Percentiles rank a stretch among this genome's conserved stretches.
phyloP scores from a whole-genome alignment of 2,888 invertebrate genomes.

The Listrodromus nycthemerus region DNA sequence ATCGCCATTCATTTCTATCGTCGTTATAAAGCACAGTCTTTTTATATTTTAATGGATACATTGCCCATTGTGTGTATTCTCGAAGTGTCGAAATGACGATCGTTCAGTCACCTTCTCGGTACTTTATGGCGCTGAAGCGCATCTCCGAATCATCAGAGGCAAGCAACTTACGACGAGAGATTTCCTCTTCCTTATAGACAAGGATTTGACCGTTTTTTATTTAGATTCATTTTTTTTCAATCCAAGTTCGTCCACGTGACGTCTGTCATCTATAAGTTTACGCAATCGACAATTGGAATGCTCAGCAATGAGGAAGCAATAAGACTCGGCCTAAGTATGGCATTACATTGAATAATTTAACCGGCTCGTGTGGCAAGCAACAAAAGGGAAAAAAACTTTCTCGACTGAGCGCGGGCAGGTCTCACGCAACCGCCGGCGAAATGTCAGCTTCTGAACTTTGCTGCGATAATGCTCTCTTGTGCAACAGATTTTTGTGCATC shows the following conservation, averaged over 20 bases:
- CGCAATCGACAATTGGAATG: conserved; percentile 1
- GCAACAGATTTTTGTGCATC: conserved; percentile 22
- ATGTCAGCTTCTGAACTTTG: conserved; percentile 75
- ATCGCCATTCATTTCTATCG: background rate
- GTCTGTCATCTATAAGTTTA: background rate
- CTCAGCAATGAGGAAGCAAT: conserved; percentile 19
- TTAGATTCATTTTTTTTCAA: background rate
- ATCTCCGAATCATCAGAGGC: background rate
- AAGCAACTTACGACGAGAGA: background rate
- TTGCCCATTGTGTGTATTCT: background rate
- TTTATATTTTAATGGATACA: background rate
- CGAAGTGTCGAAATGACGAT: background rate
- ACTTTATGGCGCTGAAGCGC: background rate
- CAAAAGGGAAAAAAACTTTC: conserved; percentile 47
- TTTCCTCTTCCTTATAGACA: background rate
- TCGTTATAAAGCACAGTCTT: background rate
- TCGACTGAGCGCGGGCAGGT: conserved; percentile 10
- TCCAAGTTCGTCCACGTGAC: background rate
- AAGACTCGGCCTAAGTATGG: background rate
- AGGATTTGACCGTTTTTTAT: background rate
- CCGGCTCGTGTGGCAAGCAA: conserved; percentile 20
- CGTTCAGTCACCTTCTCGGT: background rate
- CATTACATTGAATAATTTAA: conserved; percentile 17
- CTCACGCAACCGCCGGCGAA: conserved; percentile 58
- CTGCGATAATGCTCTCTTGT: conserved; percentile 12